A percentile compares a stretch with the other conserved stretches of the same genome.
phyloP scores from a whole-genome alignment of 2,113 vertebrate genomes.

The Geothlypis trichas region DNA sequence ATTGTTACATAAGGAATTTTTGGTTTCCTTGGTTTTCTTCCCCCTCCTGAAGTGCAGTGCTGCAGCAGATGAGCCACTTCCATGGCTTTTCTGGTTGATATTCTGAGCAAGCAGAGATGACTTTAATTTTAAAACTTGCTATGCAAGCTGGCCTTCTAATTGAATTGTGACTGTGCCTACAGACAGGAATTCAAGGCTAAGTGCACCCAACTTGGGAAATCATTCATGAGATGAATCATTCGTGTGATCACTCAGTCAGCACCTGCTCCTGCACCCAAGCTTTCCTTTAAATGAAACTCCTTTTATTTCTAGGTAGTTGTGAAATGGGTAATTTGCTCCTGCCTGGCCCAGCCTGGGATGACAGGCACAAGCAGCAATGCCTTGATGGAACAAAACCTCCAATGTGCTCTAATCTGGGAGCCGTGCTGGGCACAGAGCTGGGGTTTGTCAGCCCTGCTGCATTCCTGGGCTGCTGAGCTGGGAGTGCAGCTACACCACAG shows the following conservation, averaged over 20 bases:
- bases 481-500: background rate
- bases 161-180: conserved; percentile 4
- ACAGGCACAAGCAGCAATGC: background rate
- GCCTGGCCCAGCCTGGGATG: background rate
- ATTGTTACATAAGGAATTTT: background rate
- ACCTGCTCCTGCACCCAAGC: background rate
- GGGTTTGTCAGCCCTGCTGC: background rate
- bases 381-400: background rate
- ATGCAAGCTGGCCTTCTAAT: background rate
- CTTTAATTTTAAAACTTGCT: background rate
- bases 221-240: background rate
- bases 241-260: background rate
- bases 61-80: background rate
- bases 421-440: background rate
- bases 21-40: background rate
- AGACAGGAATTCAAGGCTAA: background rate
- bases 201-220: background rate
- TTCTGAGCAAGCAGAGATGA: background rate
- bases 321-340: background rate
- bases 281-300: background rate
- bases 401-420: background rate
- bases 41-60: background rate
- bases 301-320: background rate
- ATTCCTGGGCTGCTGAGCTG: background rate
- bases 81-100: background rate